Base-by-base conservation (phyloP, 2,113 vertebrate species). In the Oreochromis tanganicae region DNA sequence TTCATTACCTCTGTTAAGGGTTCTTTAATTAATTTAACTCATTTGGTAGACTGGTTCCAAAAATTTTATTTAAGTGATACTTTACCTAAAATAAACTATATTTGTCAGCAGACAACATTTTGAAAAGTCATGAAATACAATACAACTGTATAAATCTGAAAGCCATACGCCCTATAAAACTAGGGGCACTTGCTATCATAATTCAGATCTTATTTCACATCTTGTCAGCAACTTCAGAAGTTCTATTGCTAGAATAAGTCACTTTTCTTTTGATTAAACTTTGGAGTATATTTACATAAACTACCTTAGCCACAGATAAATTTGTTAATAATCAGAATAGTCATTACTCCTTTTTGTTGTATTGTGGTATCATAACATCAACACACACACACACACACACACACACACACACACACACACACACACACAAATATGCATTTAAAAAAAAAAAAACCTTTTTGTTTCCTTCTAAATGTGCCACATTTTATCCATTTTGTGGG, bases 101-200 rank as follows among this genome's bases (percentile, higher is more conserved):
- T 81, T 83, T 24, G n/a, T 43, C 17, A 86, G 55, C 11, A 3
- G 46, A 86, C 16, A 48, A 82, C 43, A 85, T 92, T 84, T 68
- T 63, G 54, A 87, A 83, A 85, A 86, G 9, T 63, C 34, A 81
- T 66, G 46, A 85, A 89, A 59, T 24, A 50, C 24, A 34, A 36
- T n/a, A 75, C 38, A 73, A 66, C 81, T 90, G 82, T 87, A 90
- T 81, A 95, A 63, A 82, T 78, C 38, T 79, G 41, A 75, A 73
- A 48, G 63, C 29, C 38, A 63, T 75, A 21, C 11, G 82, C 94
- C 94, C 95, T 95, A 94, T 95, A 95, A 93, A 96, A 96, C 95
- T 95, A 96, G 95, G 91, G 93, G 48, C 57, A 43, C n/a, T 81
- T 81, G 43, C 24, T 78, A 68, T 57, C 19, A 48, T 27, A 56